Base-by-base conservation (phyloP, 2,888 invertebrate species). In the Lucinisca nassula region DNA sequence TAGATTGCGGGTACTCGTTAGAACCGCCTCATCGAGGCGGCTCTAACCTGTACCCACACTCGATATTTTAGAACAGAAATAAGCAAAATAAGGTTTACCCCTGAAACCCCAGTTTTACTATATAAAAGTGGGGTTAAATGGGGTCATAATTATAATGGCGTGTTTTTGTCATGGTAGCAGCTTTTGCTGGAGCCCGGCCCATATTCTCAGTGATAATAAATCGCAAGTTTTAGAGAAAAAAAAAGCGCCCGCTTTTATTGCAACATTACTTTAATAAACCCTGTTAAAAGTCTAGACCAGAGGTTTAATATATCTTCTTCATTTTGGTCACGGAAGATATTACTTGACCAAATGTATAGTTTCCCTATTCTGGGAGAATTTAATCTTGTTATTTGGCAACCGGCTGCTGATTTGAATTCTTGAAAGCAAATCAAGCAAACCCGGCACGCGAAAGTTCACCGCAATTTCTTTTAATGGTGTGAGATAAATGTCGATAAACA, bases 371-470 rank as follows among this genome's bases (percentile, higher is more conserved):
- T 38, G 30, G 74, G 77, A 67, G 87, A 89, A 87, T 89, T 87
- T 89, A 89, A 89, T 89, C 86, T 89, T 77, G 84, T 89, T 89
- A 89, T 84, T 87, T 89, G 89, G 89, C 89, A 89, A 82, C 58
- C 86, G 67, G 32, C 76, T 40, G 72, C 21, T 77, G 89, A 79
- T 84, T 84, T 82, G 85, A 84, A 89, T 86, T 89, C 82, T 82
- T 74, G 83, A 85, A 79, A 45, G 76, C 67, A 80, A 83, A 80
- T 85, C 61, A 45, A 21, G 70, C 51, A 73, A 84, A 73, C 51
- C 49, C 81, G 79, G 81, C 85, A 86, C 86, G 86, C 86, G 76
- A 85, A 84, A 82, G 51, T 85, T 88, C 85, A 84, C 80, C 87
- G 81, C 82, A 89, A 84, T 89, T 89, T 84, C 84, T 80, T 84